Evolutionary conservation across 2,888 invertebrate species (phyloP), one percentile per base, ranked within the genome.

Genomic region (Sinelater perroti): DNA sequence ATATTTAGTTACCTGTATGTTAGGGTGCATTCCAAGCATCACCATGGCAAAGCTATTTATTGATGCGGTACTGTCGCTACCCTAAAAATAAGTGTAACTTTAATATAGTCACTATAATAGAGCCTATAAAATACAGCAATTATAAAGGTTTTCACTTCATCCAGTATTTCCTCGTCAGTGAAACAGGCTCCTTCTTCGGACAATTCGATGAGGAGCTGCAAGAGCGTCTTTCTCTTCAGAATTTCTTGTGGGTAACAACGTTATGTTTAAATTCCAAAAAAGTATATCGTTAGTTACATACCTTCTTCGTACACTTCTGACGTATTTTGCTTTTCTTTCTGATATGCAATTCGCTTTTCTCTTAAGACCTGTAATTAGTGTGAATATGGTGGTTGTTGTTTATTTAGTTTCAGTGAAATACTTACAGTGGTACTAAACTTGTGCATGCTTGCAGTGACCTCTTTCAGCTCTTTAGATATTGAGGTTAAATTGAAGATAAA

Each of bases 141-240:
- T 46, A 80, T 78, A 46, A 85, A 73, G 0, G 83, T 83, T 30
- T 83, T 70, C 0, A 83, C 78, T 72, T 85, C 85, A 66, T 85
- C 84, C 49, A 83, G 74, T 2, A 85, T 63, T 62, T 84, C 45
- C 21, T 75, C 64, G 55, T 84, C 76, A 0, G 78, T 81, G 45
- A 82, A 83, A 14, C 81, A 81, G 1, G 74, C 79, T 10, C 80
- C 81, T 16, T 35, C 11, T 20, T 78, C 80, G 16, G 83, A 81
- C 3, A 81, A 65, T 13, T 77, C 72, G 61, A 85, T 81, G 6
- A 85, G 66, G 5, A 82, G 67, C 57, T 75, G 75, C 75, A 82
- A 21, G 73, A 79, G 76, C 0, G 81, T 79, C 67, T 80, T 81
- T 14, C 67, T 36, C 17, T 36, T 18, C 2, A 1, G 5, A 1